phyloP scores from a whole-genome alignment of 2,113 vertebrate genomes.

The Mobula hypostoma region DNA sequence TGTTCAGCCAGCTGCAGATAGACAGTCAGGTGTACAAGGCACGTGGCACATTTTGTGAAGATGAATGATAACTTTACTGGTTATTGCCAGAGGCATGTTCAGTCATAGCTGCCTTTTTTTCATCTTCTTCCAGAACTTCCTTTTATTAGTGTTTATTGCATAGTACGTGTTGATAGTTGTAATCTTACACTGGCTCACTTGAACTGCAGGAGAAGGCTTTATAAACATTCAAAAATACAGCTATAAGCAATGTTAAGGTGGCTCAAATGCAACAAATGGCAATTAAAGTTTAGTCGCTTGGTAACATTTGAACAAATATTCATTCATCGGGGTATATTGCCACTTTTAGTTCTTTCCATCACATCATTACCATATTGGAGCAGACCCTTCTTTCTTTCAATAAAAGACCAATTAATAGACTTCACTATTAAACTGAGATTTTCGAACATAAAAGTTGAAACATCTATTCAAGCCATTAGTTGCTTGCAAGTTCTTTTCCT shows the following conservation, averaged over 20 bases:
- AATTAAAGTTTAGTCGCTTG: not conserved
- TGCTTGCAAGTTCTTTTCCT: no score
- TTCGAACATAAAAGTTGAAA: no score
- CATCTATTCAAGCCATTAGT: no score
- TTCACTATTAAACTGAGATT: no score
- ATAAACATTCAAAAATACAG: not conserved
- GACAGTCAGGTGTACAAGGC: constrained; percentile 93
- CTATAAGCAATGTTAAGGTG: not conserved
- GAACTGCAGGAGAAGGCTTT: not conserved
- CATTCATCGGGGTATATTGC: not conserved
- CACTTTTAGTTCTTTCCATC: not conserved
- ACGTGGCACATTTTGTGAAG: constrained; percentile 83
- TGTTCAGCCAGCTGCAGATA: constrained; percentile 74
- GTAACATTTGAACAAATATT: not conserved
- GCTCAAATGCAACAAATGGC: not conserved
- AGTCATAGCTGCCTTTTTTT: constrained; percentile 54
- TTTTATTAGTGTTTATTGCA: constrained; percentile 52
- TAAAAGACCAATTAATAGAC: not conserved
- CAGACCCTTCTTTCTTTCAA: not conserved
- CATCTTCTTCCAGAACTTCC: constrained; percentile 59
- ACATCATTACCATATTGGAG: not conserved
- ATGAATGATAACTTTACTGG: constrained; percentile 56
- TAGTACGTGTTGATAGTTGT: constrained; percentile 43
- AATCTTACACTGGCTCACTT: not conserved
- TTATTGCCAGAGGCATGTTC: constrained; percentile 57